Evolutionary conservation across 2,888 invertebrate species (phyloP).

Genomic region (Bellardia pandia): DNA sequence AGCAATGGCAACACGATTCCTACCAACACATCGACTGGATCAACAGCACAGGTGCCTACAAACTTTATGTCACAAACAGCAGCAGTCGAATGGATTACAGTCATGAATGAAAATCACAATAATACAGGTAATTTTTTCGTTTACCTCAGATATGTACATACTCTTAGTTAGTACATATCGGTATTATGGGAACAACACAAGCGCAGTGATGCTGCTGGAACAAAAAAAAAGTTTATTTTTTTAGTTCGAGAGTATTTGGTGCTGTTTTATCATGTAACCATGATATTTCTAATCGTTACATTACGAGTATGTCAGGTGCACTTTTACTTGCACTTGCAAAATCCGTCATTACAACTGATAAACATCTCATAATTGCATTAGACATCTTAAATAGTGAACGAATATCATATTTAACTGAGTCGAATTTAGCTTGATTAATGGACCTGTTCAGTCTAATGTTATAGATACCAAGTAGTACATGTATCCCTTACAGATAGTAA

Average conservation of each 20-base stretch:
- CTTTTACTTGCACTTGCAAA: not conserved
- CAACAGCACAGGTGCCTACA: slow-evolving; percentile 59
- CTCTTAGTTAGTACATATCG: not conserved
- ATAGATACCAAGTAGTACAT: too few relatives aligned
- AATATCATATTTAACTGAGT: too few relatives aligned
- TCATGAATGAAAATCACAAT: slow-evolving; percentile 67
- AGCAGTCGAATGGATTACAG: slow-evolving; percentile 66
- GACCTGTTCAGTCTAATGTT: too few relatives aligned
- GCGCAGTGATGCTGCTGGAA: not conserved
- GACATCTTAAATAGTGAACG: too few relatives aligned
- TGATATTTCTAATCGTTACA: not conserved
- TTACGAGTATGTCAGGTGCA: not conserved
- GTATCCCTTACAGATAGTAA: too few relatives aligned
- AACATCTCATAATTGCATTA: not conserved
- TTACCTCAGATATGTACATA: not conserved
- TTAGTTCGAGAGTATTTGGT: not conserved
- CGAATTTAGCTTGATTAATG: too few relatives aligned
- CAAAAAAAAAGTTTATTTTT: not conserved
- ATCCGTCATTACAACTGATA: not conserved
- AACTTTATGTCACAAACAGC: slow-evolving; percentile 64
- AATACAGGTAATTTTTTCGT: slow-evolving; percentile 56
- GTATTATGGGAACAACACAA: not conserved
- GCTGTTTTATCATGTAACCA: slow-evolving; percentile 4
- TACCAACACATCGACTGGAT: slow-evolving; percentile 54
- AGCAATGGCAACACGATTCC: slow-evolving; percentile 63